Conservation (phyloP, 2,797 vertebrate genomes). For the Petrocephalus schoutedeni region DNA sequence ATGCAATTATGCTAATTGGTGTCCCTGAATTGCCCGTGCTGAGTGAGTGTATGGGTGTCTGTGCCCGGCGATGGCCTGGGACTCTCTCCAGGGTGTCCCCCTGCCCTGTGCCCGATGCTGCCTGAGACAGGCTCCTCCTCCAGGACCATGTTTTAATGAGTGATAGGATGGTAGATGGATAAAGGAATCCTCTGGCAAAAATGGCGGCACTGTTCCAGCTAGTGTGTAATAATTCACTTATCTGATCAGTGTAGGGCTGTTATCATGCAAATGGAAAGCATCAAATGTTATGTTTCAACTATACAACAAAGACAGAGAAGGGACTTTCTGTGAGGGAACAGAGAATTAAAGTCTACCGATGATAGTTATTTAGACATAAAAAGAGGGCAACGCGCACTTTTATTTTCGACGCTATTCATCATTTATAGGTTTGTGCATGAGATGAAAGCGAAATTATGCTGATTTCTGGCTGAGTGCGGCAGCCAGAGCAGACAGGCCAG, state of each 20-base stretch:
- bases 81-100: background rate
- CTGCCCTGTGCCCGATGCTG: background rate
- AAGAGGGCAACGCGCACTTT: background rate
- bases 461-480: background rate
- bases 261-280: background rate
- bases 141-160: background rate
- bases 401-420: background rate
- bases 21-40: background rate
- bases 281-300: background rate
- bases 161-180: background rate
- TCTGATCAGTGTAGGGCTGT: background rate
- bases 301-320: background rate
- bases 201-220: background rate
- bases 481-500: background rate
- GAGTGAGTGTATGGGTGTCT: background rate
- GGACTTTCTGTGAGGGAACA: background rate
- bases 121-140: background rate
- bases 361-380: slow-evolving; percentile 13
- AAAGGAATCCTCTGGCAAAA: background rate
- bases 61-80: background rate
- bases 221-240: background rate
- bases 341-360: background rate
- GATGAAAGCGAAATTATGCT: background rate
- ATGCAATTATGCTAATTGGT: background rate
- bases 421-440: background rate